Evolutionary conservation across 1,140 invertebrate species (phyloP), one percentile per base, ranked within the genome.

Genomic region (Zaprionus gabonicus): DNA sequence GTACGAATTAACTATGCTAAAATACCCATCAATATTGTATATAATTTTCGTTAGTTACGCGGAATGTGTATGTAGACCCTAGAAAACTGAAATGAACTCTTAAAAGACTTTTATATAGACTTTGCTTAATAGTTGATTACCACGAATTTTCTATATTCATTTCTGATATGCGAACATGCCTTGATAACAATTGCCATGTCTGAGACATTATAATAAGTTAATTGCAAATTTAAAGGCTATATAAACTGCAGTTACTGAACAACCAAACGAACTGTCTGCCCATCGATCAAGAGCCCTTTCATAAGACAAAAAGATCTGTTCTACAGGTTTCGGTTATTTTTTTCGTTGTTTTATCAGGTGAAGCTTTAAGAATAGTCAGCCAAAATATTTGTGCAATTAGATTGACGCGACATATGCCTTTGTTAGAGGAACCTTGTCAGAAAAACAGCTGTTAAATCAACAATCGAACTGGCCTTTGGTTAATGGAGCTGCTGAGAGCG

Each of bases 171-270:
- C 71, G 59, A 80, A 74, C 28, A 90, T 88, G 85, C 85, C 76
- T 91, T 76, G 81, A 71, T 87, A 87, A 88, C 84, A 87, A 88
- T 81, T 84, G 81, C 84, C 73, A 71, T 53, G 59, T 55, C 57
- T 66, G 56, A 44, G 68, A 53, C 63, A 38, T 66, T 27, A 12
- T 64, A 20, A 38, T 69, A 7, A 58, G 27, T 63, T 34, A 56
- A 65, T 57, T 69, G 23, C 13, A 74, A 60, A 25, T 38, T 41
- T 41, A 12, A 58, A 31, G 55, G 10, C 20, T 78, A 53, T 27
- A 55, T 44, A 38, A 71, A 76, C 65, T 60, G 12, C 23, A 23
- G 15, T 49, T 53, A 12, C 59, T 58, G 20, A 31, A 5, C 51
- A 84, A 81, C 84, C 59, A 80, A 65, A 65, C 74, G 77, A 80